Evolutionary conservation across 2,113 vertebrate species (phyloP).

Genomic region (Takifugu flavidus): DNA sequence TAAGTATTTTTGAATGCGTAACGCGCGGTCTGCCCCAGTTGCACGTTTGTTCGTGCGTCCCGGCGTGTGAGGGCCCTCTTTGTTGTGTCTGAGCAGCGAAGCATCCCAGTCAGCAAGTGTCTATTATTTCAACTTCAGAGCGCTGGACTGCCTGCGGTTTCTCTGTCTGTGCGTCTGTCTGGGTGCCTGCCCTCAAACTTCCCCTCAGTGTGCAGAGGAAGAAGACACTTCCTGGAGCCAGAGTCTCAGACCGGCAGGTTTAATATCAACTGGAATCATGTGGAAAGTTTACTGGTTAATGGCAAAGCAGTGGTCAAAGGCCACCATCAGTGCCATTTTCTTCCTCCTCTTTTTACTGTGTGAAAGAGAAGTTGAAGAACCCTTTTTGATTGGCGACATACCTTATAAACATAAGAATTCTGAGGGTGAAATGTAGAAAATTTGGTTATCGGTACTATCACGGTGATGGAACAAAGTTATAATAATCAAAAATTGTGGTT

Average conservation of each 20-base stretch:
- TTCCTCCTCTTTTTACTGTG: conserved; percentile 1
- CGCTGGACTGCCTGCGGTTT: conserved; percentile 54
- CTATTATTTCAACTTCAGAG: conserved; percentile 59
- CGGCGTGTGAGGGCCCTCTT: conserved; percentile 54
- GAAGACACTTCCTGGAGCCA: conserved; percentile 55
- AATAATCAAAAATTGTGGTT: too few relatives aligned
- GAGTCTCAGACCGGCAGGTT: conserved; percentile 24
- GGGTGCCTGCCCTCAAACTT: conserved; percentile 52
- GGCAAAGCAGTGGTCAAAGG: conserved; percentile 35
- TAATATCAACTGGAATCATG: conserved; percentile 15
- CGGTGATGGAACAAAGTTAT: too few relatives aligned
- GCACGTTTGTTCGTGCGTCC: conserved; percentile 47
- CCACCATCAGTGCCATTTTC: not conserved
- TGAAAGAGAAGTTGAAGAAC: too few relatives aligned
- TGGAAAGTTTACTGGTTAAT: conserved; percentile 30
- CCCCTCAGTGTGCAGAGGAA: conserved; percentile 44
- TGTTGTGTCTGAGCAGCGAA: conserved; percentile 68
- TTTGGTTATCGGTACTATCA: too few relatives aligned
- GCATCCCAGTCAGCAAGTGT: conserved; percentile 59
- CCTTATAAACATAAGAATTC: too few relatives aligned
- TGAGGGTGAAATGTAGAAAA: too few relatives aligned
- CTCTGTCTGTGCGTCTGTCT: conserved; percentile 60
- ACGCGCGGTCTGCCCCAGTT: conserved; percentile 1
- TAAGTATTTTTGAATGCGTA: too few relatives aligned
- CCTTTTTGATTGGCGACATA: too few relatives aligned